These are phyloP conservation scores for Acrobasis suavella DNA, from an alignment of 2,888 invertebrate genomes.

Conservation along the genomic window DNA sequence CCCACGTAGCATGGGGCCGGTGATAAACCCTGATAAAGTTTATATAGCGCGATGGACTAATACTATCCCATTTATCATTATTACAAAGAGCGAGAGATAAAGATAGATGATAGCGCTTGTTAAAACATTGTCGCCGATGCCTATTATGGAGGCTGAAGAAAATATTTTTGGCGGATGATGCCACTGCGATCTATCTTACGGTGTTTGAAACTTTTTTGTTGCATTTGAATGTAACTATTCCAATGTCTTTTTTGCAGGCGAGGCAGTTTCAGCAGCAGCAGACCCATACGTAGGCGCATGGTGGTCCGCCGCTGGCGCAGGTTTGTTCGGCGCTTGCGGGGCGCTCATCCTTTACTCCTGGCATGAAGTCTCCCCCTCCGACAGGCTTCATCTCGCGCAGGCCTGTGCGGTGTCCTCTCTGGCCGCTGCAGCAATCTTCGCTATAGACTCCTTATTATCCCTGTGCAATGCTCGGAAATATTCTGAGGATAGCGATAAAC, in stretches of 20 bases:
- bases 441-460: constrained; percentile 59
- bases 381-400: constrained; percentile 52
- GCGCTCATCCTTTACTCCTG: constrained; percentile 59
- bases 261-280: constrained; percentile 66
- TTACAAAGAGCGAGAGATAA: too few species aligned
- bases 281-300: constrained; percentile 73
- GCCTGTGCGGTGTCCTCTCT: constrained; percentile 60
- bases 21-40: too few species aligned
- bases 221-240: background rate
- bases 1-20: too few species aligned
- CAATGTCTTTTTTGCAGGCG: constrained; percentile 46
- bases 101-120: too few species aligned
- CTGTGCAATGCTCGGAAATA: constrained; percentile 62
- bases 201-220: too few species aligned
- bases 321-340: constrained; percentile 61
- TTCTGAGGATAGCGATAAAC: background rate
- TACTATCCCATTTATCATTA: too few species aligned
- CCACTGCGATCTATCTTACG: too few species aligned
- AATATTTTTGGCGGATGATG: too few species aligned
- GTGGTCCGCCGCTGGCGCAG: constrained; percentile 68
- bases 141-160: too few species aligned
- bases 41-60: too few species aligned
- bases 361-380: constrained; percentile 53
- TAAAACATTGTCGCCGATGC: too few species aligned
- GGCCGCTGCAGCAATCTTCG: constrained; percentile 54